Evolutionary conservation across 2,888 invertebrate genomes (phyloP).

Genomic region (Ellobium chinense): DNA sequence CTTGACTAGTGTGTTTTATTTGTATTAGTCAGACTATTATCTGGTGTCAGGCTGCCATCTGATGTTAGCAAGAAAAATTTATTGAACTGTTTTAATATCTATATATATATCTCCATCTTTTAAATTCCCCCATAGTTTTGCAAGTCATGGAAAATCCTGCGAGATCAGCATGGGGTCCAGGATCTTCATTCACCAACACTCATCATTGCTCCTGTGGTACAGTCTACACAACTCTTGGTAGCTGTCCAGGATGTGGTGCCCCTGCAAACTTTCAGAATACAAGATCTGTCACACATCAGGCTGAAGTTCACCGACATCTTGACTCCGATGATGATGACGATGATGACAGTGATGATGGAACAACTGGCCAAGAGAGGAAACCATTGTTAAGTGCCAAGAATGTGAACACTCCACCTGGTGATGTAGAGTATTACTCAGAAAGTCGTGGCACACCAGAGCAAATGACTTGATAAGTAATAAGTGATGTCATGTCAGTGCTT

Average conservation of each 20-base stretch:
- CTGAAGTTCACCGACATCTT: slow-evolving; percentile 14
- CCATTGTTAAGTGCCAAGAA: neutral
- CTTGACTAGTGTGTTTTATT: too few relatives aligned
- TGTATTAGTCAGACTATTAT: too few relatives aligned
- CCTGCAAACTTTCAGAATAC: neutral
- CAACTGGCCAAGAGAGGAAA: neutral
- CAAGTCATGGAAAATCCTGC: slow-evolving; percentile 31
- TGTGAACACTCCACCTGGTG: neutral
- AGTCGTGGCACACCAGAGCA: neutral
- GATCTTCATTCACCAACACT: neutral
- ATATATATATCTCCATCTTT: neutral
- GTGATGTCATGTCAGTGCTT: too few relatives aligned
- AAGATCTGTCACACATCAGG: neutral
- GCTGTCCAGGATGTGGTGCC: slow-evolving; percentile 8
- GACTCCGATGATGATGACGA: slow-evolving; percentile 9
- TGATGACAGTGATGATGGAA: slow-evolving; percentile 4
- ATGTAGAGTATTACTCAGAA: slow-evolving; percentile 1
- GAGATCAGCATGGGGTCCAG: neutral
- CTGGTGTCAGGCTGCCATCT: too few relatives aligned
- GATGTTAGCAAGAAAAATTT: neutral
- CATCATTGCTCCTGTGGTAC: slow-evolving; percentile 24
- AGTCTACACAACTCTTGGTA: neutral
- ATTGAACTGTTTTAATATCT: neutral
- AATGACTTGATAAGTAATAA: too few relatives aligned
- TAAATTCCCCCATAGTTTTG: neutral